Evolutionary conservation across 2,888 invertebrate species (phyloP), one percentile per base, ranked within the genome.

Genomic region (Agrotis clavis): DNA sequence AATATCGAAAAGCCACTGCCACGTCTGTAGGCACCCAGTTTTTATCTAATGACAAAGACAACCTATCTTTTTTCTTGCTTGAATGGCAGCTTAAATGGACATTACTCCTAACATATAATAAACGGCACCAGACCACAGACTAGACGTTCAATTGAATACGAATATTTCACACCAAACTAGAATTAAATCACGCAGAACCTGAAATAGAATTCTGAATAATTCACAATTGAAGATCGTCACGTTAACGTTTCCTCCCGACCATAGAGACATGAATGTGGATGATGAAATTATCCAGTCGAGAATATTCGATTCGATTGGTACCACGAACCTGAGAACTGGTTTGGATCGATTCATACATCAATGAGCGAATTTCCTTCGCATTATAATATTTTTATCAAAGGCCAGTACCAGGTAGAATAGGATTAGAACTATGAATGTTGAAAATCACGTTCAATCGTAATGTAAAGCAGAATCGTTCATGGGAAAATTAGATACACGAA

Each of bases 201-300:
- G 13, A 74, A 78, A 72, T 74, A 70, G 30, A 74, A 75, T 67
- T 67, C 30, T 6, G 18, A 69, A 73, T 70, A 75, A 54, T 54
- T 62, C 54, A 54, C 74, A 77, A 67, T 76, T 74, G 65, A 74
- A 63, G 57, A 77, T 74, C 57, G 61, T 47, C 56, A 53, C 41
- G 57, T 79, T 70, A 64, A 70, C 69, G 68, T 71, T 79, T 61
- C 69, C 41, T 71, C 62, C 53, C 63, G 51, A 69, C 45, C 54
- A 30, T 62, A 60, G 45, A 70, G 69, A 80, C 64, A 70, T 67
- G 64, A 75, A 75, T 69, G 63, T 60, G 57, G 41, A 68, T 71
- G 65, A 41, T 67, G 65, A 75, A 73, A 82, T 86, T 79, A 86
- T 84, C 74, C 65, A 79, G 83, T 88, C 81, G 78, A 86, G 74